Evolutionary conservation across 2,113 vertebrate species (phyloP).

Genomic region (Brachyhypopomus occidentalis): DNA sequence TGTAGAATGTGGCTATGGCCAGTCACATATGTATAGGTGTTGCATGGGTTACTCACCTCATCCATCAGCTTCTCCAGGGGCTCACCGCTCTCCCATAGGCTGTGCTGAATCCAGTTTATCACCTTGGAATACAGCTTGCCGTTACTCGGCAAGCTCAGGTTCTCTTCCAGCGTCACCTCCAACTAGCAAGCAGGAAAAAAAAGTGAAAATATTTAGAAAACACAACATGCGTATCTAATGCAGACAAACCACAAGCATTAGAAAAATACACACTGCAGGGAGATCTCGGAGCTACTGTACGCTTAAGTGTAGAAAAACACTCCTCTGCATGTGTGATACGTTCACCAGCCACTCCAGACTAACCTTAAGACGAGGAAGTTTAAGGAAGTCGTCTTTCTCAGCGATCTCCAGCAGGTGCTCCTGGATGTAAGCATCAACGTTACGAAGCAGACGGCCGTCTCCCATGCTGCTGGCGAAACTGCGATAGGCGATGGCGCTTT

Average conservation of each 20-base stretch:
- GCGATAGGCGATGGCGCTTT: slow-evolving; percentile 92
- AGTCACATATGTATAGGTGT: too few species aligned
- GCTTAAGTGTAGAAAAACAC: neutral
- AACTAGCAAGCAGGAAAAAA: slow-evolving; percentile 75
- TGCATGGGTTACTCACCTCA: slow-evolving; percentile 85
- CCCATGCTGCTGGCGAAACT: slow-evolving; percentile 93
- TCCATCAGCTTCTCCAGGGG: slow-evolving; percentile 93
- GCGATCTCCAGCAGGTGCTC: slow-evolving; percentile 91
- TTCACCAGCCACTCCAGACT: neutral
- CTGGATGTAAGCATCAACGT: slow-evolving; percentile 91
- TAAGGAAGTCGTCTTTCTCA: slow-evolving; percentile 96
- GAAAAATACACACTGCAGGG: too few species aligned
- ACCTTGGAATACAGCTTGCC: slow-evolving; percentile 98
- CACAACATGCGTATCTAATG: neutral
- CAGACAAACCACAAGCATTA: neutral
- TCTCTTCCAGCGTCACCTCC: slow-evolving; percentile 97
- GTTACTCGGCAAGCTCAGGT: slow-evolving; percentile 91
- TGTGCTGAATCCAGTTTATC: slow-evolving; percentile 97
- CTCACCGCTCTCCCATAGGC: slow-evolving; percentile 95
- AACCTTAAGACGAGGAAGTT: slow-evolving; percentile 96
- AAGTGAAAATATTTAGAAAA: neutral
- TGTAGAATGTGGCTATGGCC: too few species aligned
- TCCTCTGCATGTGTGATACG: neutral
- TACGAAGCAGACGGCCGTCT: slow-evolving; percentile 85
- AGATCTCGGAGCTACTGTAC: too few species aligned